A percentile compares a stretch with the other conserved stretches of the same genome.
Evolutionary conservation across 2,113 vertebrate genomes (phyloP).

Genomic region (Tinamus guttatus): DNA sequence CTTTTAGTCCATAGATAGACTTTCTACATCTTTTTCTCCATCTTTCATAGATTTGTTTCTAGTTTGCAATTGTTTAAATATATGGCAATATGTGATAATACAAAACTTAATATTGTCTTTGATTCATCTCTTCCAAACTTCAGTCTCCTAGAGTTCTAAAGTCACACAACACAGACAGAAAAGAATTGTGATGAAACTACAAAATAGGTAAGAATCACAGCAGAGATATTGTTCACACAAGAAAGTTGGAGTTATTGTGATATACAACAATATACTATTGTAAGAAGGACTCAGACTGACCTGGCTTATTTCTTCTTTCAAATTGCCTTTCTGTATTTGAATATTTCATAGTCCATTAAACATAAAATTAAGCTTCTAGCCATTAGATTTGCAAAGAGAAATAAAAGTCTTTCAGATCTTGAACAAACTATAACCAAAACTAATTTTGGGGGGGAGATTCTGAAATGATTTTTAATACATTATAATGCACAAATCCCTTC

Average conservation of each 20-base stretch:
- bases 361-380: not conserved
- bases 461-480: not conserved
- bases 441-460: not conserved
- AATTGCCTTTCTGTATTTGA: not conserved
- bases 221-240: not conserved
- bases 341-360: not conserved
- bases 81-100: not conserved
- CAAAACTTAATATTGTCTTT: not conserved
- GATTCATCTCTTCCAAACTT: not conserved
- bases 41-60: not conserved
- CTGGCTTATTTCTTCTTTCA: not conserved
- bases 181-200: not conserved
- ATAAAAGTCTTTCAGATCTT: not conserved
- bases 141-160: not conserved
- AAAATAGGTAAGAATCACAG: not conserved
- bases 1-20: too few species aligned
- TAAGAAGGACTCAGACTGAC: not conserved
- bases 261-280: not conserved
- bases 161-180: not conserved
- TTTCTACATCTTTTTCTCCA: too few species aligned
- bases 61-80: not conserved
- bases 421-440: not conserved
- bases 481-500: not conserved
- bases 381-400: not conserved
- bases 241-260: not conserved